These are phyloP conservation scores for Arnoldichthys spilopterus DNA, from an alignment of 2,797 vertebrate genomes.

Conservation along the genomic window DNA sequence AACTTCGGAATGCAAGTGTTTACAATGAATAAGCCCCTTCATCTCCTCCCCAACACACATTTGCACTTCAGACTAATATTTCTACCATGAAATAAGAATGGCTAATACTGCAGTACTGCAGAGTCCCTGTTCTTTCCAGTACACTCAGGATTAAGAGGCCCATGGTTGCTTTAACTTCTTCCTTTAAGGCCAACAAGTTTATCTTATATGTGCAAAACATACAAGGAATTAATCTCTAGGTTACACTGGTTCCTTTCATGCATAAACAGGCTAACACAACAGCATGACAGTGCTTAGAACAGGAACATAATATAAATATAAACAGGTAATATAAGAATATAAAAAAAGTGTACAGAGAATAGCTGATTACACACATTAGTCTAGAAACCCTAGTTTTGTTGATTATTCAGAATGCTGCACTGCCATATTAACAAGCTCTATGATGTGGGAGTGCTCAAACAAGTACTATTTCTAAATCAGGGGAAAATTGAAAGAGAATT, in stretches of 20 bases:
- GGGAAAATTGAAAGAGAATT: too few species aligned
- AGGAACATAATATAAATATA: too few species aligned
- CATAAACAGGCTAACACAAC: too few species aligned
- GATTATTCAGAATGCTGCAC: too few species aligned
- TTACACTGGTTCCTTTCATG: too few species aligned
- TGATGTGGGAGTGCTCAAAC: too few species aligned
- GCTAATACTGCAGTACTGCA: background rate
- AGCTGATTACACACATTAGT: constrained; percentile 28
- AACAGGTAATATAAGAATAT: too few species aligned
- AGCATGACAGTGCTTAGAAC: too few species aligned
- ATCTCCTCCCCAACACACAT: background rate
- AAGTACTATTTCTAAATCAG: too few species aligned
- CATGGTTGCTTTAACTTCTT: constrained; percentile 17
- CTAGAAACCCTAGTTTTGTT: too few species aligned
- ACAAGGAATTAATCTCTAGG: too few species aligned
- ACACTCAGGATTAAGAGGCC: background rate
- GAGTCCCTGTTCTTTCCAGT: constrained; percentile 1
- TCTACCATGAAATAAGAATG: background rate
- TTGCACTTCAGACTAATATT: constrained; percentile 1
- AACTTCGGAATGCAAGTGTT: constrained; percentile 12
- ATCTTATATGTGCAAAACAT: background rate
- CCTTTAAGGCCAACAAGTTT: background rate
- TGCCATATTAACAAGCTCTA: too few species aligned
- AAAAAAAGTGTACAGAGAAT: background rate
- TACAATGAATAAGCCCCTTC: background rate